Evolutionary conservation across 2,888 invertebrate genomes (phyloP).

Genomic region (Euclidia mi): DNA sequence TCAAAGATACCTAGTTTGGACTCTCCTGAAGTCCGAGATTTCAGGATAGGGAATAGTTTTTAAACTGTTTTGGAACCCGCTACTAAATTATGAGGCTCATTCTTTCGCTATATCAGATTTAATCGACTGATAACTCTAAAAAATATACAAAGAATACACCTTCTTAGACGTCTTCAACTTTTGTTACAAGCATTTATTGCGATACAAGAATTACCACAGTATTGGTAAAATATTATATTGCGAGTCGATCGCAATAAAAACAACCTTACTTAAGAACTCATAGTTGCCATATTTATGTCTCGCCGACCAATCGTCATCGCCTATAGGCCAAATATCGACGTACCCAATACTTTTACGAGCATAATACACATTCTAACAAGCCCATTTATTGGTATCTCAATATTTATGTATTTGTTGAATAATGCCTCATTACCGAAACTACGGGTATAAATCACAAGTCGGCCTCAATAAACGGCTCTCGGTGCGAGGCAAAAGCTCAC

Average conservation of each 20-base stretch:
- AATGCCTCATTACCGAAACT: slow-evolving; percentile 67
- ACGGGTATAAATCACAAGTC: slow-evolving; percentile 64
- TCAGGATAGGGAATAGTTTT: too few relatives aligned
- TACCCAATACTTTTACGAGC: slow-evolving; percentile 14
- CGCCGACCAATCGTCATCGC: slow-evolving; percentile 1
- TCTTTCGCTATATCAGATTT: too few relatives aligned
- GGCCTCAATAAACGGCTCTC: slow-evolving; percentile 51
- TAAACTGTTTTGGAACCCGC: too few relatives aligned
- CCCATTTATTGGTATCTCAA: slow-evolving; percentile 52
- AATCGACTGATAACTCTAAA: too few relatives aligned
- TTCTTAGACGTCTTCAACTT: too few relatives aligned
- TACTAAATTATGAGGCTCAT: too few relatives aligned
- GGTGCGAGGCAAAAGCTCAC: slow-evolving; percentile 35
- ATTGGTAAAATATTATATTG: too few relatives aligned
- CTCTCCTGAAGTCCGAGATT: too few relatives aligned
- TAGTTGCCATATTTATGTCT: slow-evolving; percentile 6
- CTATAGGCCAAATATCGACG: slow-evolving; percentile 6
- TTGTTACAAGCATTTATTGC: too few relatives aligned
- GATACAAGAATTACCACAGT: too few relatives aligned
- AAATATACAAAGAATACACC: too few relatives aligned
- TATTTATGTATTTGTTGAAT: slow-evolving; percentile 62
- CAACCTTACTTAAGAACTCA: slow-evolving; percentile 1
- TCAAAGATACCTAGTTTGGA: too few relatives aligned
- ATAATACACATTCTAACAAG: slow-evolving; percentile 32
- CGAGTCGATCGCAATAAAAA: not conserved